These are phyloP conservation scores for Chalcis sispes DNA, from an alignment of 2,888 invertebrate genomes.

Conservation along the genomic window DNA sequence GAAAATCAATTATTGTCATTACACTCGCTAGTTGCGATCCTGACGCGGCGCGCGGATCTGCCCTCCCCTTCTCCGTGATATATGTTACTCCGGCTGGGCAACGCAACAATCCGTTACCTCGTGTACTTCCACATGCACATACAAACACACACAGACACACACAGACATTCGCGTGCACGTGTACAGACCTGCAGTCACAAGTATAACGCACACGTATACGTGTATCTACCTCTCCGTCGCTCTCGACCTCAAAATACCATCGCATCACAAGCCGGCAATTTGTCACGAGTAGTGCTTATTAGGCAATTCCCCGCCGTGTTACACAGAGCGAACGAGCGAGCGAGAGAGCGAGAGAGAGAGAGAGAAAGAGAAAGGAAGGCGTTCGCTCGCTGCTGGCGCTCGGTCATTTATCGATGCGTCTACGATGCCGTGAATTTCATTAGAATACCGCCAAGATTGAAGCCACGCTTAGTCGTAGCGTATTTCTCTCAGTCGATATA, in stretches of 20 bases:
- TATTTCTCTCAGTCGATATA: slow-evolving; percentile 19
- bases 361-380: too few relatives aligned
- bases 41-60: slow-evolving; percentile 65
- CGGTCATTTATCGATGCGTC: slow-evolving; percentile 73
- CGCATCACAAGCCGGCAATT: slow-evolving; percentile 73
- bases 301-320: slow-evolving; percentile 70
- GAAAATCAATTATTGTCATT: slow-evolving; percentile 75
- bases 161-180: background rate
- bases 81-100: slow-evolving; percentile 66
- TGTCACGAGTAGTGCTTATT: slow-evolving; percentile 75
- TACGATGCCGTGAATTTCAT: slow-evolving; percentile 72
- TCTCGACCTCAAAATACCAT: slow-evolving; percentile 70
- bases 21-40: slow-evolving; percentile 69
- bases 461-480: slow-evolving; percentile 41
- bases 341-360: too few relatives aligned
- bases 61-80: slow-evolving; percentile 64
- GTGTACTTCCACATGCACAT: slow-evolving; percentile 8
- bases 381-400: slow-evolving; percentile 35
- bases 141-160: slow-evolving; percentile 13
- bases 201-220: background rate
- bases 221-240: slow-evolving; percentile 16
- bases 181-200: background rate
- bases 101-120: slow-evolving; percentile 72
- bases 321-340: slow-evolving; percentile 48
- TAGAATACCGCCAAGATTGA: slow-evolving; percentile 68